Evolutionary conservation across 2,888 invertebrate genomes (phyloP).

Genomic region (Rhodophaea formosa): DNA sequence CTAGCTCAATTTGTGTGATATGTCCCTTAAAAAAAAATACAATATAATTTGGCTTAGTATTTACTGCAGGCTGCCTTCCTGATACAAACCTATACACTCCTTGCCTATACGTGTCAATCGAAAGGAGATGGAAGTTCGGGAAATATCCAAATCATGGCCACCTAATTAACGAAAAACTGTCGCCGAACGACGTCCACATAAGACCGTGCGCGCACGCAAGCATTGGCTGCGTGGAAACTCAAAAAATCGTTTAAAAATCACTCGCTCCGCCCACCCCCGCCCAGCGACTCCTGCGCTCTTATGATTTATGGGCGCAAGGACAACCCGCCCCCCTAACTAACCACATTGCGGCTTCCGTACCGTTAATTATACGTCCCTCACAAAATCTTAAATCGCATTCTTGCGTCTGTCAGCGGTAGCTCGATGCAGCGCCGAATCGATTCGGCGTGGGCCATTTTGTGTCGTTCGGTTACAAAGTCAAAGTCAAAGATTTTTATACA

Average conservation of each 20-base stretch:
- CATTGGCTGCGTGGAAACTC: constrained; percentile 72
- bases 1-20: too few relatives aligned
- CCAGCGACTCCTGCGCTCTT: constrained; percentile 73
- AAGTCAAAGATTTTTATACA: too few relatives aligned
- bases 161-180: constrained; percentile 78
- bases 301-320: constrained; percentile 77
- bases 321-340: constrained; percentile 77
- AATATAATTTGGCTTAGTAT: too few relatives aligned
- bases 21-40: too few relatives aligned
- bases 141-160: constrained; percentile 70
- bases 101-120: background rate
- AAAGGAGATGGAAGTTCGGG: constrained; percentile 47
- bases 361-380: constrained; percentile 70
- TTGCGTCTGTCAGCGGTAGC: constrained; percentile 56
- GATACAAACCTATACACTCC: too few relatives aligned
- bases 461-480: constrained; percentile 32
- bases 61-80: too few relatives aligned
- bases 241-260: constrained; percentile 80
- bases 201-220: constrained; percentile 64
- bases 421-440: constrained; percentile 49
- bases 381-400: constrained; percentile 67
- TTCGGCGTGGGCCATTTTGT: constrained; percentile 55
- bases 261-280: constrained; percentile 76
- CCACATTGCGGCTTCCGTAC: constrained; percentile 58
- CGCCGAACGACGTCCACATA: constrained; percentile 69